Base-by-base conservation (phyloP, 37 sponge, comb jelly and placozoan species). In the Lycopodina hypogea region DNA sequence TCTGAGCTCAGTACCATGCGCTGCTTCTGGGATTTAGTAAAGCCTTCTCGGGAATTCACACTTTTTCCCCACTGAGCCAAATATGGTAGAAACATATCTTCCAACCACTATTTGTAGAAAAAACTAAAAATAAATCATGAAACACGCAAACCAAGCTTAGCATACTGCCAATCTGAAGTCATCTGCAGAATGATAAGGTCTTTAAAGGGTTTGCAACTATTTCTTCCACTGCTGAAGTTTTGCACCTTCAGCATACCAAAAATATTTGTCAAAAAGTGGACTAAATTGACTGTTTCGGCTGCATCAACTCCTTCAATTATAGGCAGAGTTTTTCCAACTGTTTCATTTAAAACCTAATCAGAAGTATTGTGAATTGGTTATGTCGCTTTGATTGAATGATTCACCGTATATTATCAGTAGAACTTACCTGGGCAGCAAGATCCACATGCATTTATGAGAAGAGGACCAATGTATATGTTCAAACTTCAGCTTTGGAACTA, bases 401-500 rank as follows among this genome's bases (percentile, higher is more conserved):
- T n/a, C n/a, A n/a, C n/a, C n/a, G n/a, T n/a, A n/a, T n/a, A n/a
- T n/a, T n/a, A n/a, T n/a, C n/a, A n/a, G n/a, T n/a, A n/a, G n/a
- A n/a, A n/a, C n/a, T n/a, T n/a, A n/a, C n/a, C n/a, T n/a, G n/a
- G n/a, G n/a, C n/a, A n/a, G n/a, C n/a, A n/a, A n/a, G n/a, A n/a
- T n/a, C n/a, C n/a, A n/a, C n/a, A n/a, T n/a, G n/a, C n/a, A n/a
- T n/a, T n/a, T n/a, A n/a, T n/a, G n/a, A n/a, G n/a, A n/a, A n/a
- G 64, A 62, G 30, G 24, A 9, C 64, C 9, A n/a, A 24, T 62
- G 19, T 21, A 62, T 21, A 26, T 62, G 64, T 24, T 62, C 64
- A 21, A 28, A 62, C 24, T 62, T 62, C 29, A 62, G 64, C 64
- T 62, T 62, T 62, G 64, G 64, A 8, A 62, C 30, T 24, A 62